Evolutionary conservation across 2,797 vertebrate species (phyloP), one percentile per base, ranked within the genome.

Genomic region (Peromyscus melanophrys): DNA sequence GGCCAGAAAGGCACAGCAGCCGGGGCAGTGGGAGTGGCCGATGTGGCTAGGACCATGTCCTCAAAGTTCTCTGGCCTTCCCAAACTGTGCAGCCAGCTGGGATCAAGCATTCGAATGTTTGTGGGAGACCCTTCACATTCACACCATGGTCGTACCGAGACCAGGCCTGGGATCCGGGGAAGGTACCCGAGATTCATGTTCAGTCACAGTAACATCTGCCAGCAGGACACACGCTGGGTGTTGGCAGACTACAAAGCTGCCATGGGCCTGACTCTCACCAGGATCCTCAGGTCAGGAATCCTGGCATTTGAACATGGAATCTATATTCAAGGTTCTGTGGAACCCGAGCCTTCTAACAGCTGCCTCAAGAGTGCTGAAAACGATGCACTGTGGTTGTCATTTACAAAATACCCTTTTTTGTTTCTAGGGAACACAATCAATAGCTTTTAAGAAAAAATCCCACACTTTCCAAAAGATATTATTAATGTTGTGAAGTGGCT

Each of bases 341-440:
- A 73, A 43, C 65, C 23, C 65, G 46, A 16, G 77, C 92, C 96
- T 98, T 97, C 97, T 97, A 95, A 89, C 78, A 93, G 97, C 96
- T 98, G 96, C 95, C 96, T 97, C 92, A 10, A 10, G 90, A 93
- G 96, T 97, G 73, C 95, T 85, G 96, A 91, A 96, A 95, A 98
- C 93, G 71, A 23, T 93, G 97, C 17, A 81, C 75, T 90, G 52
- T 43, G 67, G 52, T 93, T 96, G 91, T 89, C 92, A 83, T 69
- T 97, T 89, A 95, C 90, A 98, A 97, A 96, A 94, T 65, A 98
- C 63, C 94, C 19, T 98, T 98, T 98, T 98, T 98, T 99, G 98
- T 98, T 97, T 98, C 97, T 97, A 96, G 90, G 97, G 97, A 95
- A 92, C 97, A 97, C 65, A 97, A 73, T 96, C 96, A 97, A 55